Evolutionary conservation across 2,113 vertebrate genomes (phyloP), one percentile per base, ranked within the genome.

Genomic region (Rhinolophus sinicus): DNA sequence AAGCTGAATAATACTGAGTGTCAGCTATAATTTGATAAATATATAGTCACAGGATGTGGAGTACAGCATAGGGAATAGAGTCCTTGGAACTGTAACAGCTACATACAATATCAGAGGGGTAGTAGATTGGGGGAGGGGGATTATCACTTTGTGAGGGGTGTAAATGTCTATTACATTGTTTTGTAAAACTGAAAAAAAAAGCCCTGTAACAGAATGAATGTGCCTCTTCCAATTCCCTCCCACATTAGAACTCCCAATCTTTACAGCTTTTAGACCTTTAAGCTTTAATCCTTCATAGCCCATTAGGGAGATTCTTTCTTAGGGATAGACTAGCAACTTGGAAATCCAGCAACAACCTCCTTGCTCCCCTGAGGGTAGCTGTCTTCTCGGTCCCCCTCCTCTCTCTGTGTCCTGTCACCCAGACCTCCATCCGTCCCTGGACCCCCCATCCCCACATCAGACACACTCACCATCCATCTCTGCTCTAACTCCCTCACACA

Each of bases 391-490:
- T 44, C 4, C 8, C 38, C 28, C 8, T 1, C 38, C 6, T 50
- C 14, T 12, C 72, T 40, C 40, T 28, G 40, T 47, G 13, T 5
- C 70, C 16, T 54, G 52, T 44, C 38, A 22, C 40, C 14, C 70
- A 38, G 3, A 54, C 3, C 16, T 26, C 56, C 24, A 0, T 60
- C 65, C 4, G 0, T 19, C 35, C 38, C 22, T 16, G 10, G 0
- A 15, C 12, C 26, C 24, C 2, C 75, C 24, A 0, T 50, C 9
- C 58, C 21, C 24, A 69, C 22, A 7, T 5, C 5, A 2, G 28
- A 26, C 13, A 58, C 82, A 44, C 94, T 90, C 85, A 96, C 85
- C 78, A 7, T 8, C 35, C 91, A 84, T 30, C 72, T 47, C 3
- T 1, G 91, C 72, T 54, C 54, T n/a, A 33, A 89, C 1, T 30